phyloP scores from a whole-genome alignment of 1,140 invertebrate genomes.

The Popillia japonica region DNA sequence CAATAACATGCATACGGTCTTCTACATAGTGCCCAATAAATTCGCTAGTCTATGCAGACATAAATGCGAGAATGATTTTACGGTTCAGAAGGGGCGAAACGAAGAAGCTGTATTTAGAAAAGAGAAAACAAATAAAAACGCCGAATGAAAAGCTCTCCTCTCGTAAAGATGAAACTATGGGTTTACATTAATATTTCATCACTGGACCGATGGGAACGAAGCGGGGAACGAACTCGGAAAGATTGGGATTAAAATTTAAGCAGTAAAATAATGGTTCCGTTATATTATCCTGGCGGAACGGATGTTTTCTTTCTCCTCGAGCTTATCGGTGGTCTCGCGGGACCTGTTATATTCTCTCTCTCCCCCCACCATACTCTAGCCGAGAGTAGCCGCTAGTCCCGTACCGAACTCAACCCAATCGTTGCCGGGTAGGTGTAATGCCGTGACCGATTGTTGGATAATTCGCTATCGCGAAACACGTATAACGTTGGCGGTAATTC shows the following conservation, averaged over 20 bases:
- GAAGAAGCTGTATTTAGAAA: neutral
- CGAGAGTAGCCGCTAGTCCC: neutral
- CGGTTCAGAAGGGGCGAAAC: neutral
- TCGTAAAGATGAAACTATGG: slow-evolving; percentile 29
- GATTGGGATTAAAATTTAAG: slow-evolving; percentile 34
- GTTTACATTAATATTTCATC: slow-evolving; percentile 34
- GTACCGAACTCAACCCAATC: neutral
- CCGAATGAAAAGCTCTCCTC: neutral
- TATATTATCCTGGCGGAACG: slow-evolving; percentile 29
- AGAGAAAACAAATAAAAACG: slow-evolving; percentile 9
- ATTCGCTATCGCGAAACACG: slow-evolving; percentile 27
- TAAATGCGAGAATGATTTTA: too few species aligned
- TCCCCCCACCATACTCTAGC: neutral
- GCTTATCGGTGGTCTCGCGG: slow-evolving; percentile 23
- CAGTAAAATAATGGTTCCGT: slow-evolving; percentile 33
- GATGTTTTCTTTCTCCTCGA: slow-evolving; percentile 31
- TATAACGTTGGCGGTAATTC: neutral
- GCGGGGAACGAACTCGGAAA: slow-evolving; percentile 12
- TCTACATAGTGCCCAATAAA: too few species aligned
- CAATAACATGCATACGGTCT: too few species aligned
- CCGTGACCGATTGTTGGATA: neutral
- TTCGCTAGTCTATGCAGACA: too few species aligned
- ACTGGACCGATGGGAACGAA: neutral
- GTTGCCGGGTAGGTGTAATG: neutral
- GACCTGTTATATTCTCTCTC: slow-evolving; percentile 10